Percentiles rank a stretch among this genome's conserved stretches.
phyloP scores from a whole-genome alignment of 2,888 invertebrate species.

The Cantharis flavilabris region DNA sequence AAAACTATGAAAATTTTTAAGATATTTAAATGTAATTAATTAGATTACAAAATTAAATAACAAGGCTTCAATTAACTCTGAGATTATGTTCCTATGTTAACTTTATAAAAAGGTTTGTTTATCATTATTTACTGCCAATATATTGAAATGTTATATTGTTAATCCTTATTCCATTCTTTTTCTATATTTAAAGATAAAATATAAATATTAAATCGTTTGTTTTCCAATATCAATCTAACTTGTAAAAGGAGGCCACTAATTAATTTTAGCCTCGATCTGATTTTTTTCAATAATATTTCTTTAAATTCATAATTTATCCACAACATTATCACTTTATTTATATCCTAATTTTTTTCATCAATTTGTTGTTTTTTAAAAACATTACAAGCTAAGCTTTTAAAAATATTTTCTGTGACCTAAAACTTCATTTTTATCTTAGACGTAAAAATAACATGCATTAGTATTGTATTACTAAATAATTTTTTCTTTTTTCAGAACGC shows the following conservation, averaged over 20 bases:
- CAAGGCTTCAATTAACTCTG: too few species aligned
- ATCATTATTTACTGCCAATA: too few species aligned
- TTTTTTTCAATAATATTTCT: not conserved
- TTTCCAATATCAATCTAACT: not conserved
- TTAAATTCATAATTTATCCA: not conserved
- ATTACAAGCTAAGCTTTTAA: not conserved
- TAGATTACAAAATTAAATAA: too few species aligned
- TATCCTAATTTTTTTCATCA: not conserved
- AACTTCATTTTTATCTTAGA: not conserved
- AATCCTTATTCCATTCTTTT: too few species aligned
- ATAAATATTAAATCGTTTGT: not conserved
- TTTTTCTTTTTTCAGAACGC: constrained; percentile 68
- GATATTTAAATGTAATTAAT: too few species aligned
- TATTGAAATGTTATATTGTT: too few species aligned
- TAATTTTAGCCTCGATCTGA: not conserved
- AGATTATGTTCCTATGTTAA: too few species aligned
- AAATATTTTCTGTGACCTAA: not conserved
- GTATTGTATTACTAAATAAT: not conserved
- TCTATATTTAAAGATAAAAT: not conserved
- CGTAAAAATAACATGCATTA: not conserved
- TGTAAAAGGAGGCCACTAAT: not conserved
- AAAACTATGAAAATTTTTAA: too few species aligned
- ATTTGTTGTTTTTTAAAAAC: not conserved
- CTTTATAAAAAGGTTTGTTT: too few species aligned
- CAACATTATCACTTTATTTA: not conserved